A percentile compares a stretch with the other conserved stretches of the same genome.
Evolutionary conservation across 2,113 vertebrate species (phyloP).

Genomic region (Numenius arquata): DNA sequence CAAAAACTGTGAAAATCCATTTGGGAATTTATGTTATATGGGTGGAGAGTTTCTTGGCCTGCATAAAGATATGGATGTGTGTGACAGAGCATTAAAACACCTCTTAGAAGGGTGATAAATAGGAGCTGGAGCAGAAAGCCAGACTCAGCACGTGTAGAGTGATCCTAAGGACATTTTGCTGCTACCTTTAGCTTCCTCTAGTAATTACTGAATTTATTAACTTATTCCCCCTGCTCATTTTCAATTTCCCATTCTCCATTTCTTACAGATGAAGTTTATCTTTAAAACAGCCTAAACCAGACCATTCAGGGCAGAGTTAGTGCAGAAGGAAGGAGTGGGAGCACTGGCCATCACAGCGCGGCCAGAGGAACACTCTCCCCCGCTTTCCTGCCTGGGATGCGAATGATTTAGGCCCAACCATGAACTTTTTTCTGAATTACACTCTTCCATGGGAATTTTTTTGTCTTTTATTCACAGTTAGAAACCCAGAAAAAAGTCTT

Average conservation of each 20-base stretch:
- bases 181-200: not conserved
- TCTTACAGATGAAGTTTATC: not conserved
- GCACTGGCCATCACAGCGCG: fast-evolving
- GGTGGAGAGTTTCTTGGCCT: not conserved
- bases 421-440: not conserved
- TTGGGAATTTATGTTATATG: not conserved
- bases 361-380: not conserved
- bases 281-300: not conserved
- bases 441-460: not conserved
- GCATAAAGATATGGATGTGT: not conserved
- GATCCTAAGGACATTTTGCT: not conserved
- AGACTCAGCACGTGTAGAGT: not conserved
- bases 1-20: not conserved
- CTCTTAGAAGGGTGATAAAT: not conserved
- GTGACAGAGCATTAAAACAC: not conserved
- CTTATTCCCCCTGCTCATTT: not conserved
- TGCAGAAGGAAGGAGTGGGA: not conserved
- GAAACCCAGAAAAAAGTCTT: not conserved
- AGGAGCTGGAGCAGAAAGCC: not conserved
- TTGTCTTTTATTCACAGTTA: not conserved
- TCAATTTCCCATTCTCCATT: not conserved
- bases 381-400: not conserved
- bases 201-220: not conserved
- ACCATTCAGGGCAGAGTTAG: not conserved
- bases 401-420: not conserved